These are phyloP conservation scores for Drosophila seclusa DNA, from an alignment of 2,888 invertebrate genomes.

Conservation along the genomic window DNA sequence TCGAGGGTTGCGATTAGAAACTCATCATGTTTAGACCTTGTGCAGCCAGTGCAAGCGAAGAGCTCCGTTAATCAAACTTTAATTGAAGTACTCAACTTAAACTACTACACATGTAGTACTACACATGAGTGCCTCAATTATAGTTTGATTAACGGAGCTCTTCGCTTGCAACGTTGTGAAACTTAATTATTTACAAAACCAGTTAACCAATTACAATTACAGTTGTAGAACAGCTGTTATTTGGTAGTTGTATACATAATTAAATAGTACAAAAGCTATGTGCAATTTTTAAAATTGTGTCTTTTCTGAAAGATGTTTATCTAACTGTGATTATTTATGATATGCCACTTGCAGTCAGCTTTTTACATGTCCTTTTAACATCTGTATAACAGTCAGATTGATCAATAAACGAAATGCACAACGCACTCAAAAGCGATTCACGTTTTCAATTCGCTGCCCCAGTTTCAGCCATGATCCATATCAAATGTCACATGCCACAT, in stretches of 20 bases:
- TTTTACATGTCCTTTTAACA: neutral
- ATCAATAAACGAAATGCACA: neutral
- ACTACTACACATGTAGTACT: neutral
- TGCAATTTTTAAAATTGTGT: neutral
- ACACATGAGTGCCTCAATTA: neutral
- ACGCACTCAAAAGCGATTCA: conserved; percentile 18
- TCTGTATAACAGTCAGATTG: conserved; percentile 13
- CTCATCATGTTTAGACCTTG: neutral
- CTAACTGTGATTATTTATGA: neutral
- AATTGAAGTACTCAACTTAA: too few species aligned
- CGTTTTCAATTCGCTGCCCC: conserved; percentile 1
- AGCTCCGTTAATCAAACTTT: too few species aligned
- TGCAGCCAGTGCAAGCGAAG: neutral
- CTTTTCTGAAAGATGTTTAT: neutral
- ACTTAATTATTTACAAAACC: neutral
- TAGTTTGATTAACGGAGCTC: neutral
- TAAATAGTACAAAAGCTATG: neutral
- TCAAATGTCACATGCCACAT: neutral
- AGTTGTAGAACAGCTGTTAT: neutral
- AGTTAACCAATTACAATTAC: neutral
- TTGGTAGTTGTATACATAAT: neutral
- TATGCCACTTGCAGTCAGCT: neutral
- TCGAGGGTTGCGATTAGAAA: conserved; percentile 1
- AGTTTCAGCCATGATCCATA: neutral
- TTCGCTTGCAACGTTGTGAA: neutral